Conservation (phyloP, 2,113 vertebrate genomes). For the Python bivittatus region DNA sequence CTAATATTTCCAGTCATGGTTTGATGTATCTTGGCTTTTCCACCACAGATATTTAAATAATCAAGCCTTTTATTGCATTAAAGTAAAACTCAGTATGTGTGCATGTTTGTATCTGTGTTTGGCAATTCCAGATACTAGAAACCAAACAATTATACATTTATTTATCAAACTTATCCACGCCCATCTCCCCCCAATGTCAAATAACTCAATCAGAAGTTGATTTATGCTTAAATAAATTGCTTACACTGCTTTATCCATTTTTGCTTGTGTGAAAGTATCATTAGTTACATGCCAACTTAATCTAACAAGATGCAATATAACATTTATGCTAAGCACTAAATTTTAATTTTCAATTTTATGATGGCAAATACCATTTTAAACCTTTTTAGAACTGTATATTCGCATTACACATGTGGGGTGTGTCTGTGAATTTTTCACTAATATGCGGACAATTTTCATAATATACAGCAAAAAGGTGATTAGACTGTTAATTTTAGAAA, state of each 20-base stretch:
- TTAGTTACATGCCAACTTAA: not conserved
- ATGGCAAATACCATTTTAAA: not conserved
- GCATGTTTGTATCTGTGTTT: too few species aligned
- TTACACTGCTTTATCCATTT: not conserved
- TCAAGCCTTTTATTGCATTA: slow-evolving; percentile 1
- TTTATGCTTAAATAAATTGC: not conserved
- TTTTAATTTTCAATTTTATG: not conserved
- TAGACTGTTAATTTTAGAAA: too few species aligned
- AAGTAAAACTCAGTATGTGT: not conserved
- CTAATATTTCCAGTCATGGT: not conserved
- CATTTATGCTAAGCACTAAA: not conserved
- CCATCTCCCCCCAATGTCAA: too few species aligned
- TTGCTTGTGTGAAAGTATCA: not conserved
- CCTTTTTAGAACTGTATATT: too few species aligned
- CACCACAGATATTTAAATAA: not conserved
- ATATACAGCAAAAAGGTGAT: too few species aligned
- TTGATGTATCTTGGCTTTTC: not conserved
- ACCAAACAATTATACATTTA: not conserved
- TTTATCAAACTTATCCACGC: too few species aligned
- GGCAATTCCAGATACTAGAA: not conserved
- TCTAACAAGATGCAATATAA: not conserved
- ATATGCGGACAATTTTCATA: too few species aligned
- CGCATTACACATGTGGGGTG: too few species aligned
- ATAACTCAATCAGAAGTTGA: not conserved
- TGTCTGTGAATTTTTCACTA: too few species aligned